Evolutionary conservation across 64 coral and sea anemone species (phyloP), one percentile per base, ranked within the genome.

Genomic region (Exaiptasia diaphana): DNA sequence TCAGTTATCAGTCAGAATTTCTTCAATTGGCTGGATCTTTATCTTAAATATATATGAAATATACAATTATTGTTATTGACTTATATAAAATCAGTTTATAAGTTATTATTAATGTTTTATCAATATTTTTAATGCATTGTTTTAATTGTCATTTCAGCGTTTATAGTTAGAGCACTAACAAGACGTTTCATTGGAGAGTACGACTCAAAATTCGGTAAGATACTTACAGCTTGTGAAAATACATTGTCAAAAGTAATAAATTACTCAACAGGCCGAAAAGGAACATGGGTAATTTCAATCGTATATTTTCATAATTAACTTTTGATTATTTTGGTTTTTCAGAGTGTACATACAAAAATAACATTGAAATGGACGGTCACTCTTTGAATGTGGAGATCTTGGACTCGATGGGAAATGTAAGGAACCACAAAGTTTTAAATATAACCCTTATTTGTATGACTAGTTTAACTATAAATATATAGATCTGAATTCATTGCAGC

Each of bases 101-200:
- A 4, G 4, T 9, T 58, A 20, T 12, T 31, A 14, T 6, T 14
- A 62, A 1, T 32, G 20, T n/a, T 5, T 31, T 68, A 23, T 67
- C n/a, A 37, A 15, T 31, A 28, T 42, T 73, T 41, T 30, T 88
- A n/a, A n/a, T n/a, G n/a, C n/a, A n/a, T n/a, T n/a, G 27, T 71
- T 58, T 33, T 38, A 26, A 26, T 50, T 37, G 22, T 54, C 26
- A 6, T 27, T 49, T 26, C 26, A 90, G 87, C 87, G 1, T 90
- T 90, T 21, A 82, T 64, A 8, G 87, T 90, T 33, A 52, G 87
- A 63, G 77, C 79, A 5, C 45, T 90, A 64, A 90, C 87, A 10
- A 62, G 87, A 75, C 77, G 87, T 4, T 90, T 90, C 64, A 90
- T 90, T 33, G 87, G 87, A 8, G 87, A 90, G 38, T 90, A 90